Evolutionary conservation across 2,888 invertebrate species (phyloP), one percentile per base, ranked within the genome.

Genomic region (Apotomis capreana): DNA sequence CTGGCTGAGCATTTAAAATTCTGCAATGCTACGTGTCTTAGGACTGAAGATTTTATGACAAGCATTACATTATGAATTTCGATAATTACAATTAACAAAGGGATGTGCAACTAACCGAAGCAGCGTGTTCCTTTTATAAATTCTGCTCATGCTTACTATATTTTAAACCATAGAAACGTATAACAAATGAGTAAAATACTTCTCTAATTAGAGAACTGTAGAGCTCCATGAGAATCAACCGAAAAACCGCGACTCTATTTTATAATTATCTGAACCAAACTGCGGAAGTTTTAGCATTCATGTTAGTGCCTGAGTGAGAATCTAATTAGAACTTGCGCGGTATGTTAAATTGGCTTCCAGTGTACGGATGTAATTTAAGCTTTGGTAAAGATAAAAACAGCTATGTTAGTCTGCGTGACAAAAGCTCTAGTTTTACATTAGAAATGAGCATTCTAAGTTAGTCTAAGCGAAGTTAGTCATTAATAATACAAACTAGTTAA

Each of bases 271-370:
- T 49, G 67, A 49, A 69, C 49, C 46, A n/a, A 71, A 71, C 26
- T 57, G 54, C 12, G 40, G 55, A 71, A 71, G 67, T 71, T 71
- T 68, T 65, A 65, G 59, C 71, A 71, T 71, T 71, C 67, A 71
- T 71, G 71, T 61, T 71, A 68, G 71, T 71, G 61, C 57, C 40
- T 51, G 51, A 67, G 61, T 71, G 71, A 68, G 67, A 71, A 71
- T 62, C 71, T 71, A 71, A 71, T 71, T 71, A 71, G 71, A 71
- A 71, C 67, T 71, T 67, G 71, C 57, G 67, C 71, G 71, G 71
- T 71, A 71, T 71, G 71, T 71, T 71, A 58, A 71, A 71, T 71
- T 71, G 71, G 71, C 71, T 71, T 67, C 61, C 65, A 70, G 65
- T 62, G 71, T 71, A 71, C 67, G 71, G 67, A 51, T 71, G 71